These are phyloP conservation scores for Chalcis sispes DNA, from an alignment of 2,888 invertebrate species.

Conservation along the genomic window DNA sequence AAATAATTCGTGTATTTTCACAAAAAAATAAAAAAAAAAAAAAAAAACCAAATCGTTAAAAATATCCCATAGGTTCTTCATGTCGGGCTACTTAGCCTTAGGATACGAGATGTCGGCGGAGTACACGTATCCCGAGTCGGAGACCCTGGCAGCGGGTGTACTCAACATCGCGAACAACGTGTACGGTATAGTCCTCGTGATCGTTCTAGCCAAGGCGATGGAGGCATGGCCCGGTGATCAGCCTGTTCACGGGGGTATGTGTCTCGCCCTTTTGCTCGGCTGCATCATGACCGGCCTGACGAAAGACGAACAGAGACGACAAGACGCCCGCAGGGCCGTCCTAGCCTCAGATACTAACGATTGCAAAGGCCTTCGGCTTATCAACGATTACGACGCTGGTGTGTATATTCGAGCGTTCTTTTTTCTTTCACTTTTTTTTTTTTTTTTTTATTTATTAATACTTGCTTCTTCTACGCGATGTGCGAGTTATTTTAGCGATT, in stretches of 20 bases:
- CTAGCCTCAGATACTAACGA: too few relatives aligned
- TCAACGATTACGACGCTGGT: too few relatives aligned
- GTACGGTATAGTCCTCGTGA: conserved; percentile 69
- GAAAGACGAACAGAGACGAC: conserved; percentile 69
- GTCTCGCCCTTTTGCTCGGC: conserved; percentile 66
- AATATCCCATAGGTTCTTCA: conserved; percentile 80
- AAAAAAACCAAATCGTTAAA: not conserved
- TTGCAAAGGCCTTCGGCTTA: too few relatives aligned
- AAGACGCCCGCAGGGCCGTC: conserved; percentile 63
- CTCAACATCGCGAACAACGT: conserved; percentile 79
- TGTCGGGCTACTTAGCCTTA: conserved; percentile 85
- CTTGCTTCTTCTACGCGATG: too few relatives aligned
- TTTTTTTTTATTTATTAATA: too few relatives aligned
- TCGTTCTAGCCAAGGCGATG: conserved; percentile 69
- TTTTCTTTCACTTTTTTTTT: too few relatives aligned
- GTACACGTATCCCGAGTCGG: conserved; percentile 84
- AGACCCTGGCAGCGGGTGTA: conserved; percentile 83
- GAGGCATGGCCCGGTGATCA: conserved; percentile 69
- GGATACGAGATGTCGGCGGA: conserved; percentile 87
- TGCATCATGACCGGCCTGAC: conserved; percentile 67
- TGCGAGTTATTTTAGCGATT: too few relatives aligned
- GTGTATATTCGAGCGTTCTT: too few relatives aligned
- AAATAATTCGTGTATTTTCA: too few relatives aligned
- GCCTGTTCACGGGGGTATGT: conserved; percentile 71
- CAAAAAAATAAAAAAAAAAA: not conserved